Conservation (phyloP, 2,797 vertebrate species). For the Malacoctenus gilli region DNA sequence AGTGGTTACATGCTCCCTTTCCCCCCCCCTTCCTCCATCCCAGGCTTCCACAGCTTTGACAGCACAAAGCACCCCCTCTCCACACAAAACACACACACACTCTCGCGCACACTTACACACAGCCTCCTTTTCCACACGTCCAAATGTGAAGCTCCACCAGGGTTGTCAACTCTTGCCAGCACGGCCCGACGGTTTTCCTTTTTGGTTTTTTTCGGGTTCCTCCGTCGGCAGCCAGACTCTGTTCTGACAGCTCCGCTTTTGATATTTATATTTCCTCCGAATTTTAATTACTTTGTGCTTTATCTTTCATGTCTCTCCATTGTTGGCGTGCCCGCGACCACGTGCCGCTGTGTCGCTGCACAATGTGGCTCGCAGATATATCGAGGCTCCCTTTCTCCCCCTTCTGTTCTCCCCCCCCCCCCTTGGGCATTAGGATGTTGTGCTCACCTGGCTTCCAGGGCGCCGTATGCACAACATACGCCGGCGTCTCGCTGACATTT, state of each 20-base stretch:
- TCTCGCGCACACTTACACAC: constrained; percentile 33
- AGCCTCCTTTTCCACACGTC: constrained; percentile 46
- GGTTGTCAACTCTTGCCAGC: constrained; percentile 75
- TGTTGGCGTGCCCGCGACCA: constrained; percentile 52
- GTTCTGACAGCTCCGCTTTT: constrained; percentile 75
- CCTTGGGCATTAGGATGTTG: constrained; percentile 35
- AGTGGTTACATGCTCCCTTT: constrained; percentile 51
- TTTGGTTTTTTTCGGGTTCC: background rate
- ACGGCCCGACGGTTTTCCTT: constrained; percentile 48
- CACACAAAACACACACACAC: constrained; percentile 26
- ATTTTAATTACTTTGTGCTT: constrained; percentile 77
- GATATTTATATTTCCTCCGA: constrained; percentile 74
- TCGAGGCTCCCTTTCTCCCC: constrained; percentile 22
- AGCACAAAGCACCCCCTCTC: constrained; percentile 54
- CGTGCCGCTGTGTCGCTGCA: constrained; percentile 50
- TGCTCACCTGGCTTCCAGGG: constrained; percentile 39
- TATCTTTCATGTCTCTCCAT: constrained; percentile 68
- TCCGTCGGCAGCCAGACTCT: constrained; percentile 58
- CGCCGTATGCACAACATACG: constrained; percentile 18
- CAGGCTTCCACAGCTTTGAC: constrained; percentile 65
- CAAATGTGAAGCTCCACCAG: constrained; percentile 62
- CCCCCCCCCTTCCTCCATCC: constrained; percentile 27
- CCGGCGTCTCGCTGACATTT: constrained; percentile 36
- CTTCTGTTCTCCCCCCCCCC: constrained; percentile 34
- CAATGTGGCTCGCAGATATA: constrained; percentile 48